Evolutionary conservation across 2,888 invertebrate genomes (phyloP), one percentile per base, ranked within the genome.

Genomic region (Microctonus brassicae): DNA sequence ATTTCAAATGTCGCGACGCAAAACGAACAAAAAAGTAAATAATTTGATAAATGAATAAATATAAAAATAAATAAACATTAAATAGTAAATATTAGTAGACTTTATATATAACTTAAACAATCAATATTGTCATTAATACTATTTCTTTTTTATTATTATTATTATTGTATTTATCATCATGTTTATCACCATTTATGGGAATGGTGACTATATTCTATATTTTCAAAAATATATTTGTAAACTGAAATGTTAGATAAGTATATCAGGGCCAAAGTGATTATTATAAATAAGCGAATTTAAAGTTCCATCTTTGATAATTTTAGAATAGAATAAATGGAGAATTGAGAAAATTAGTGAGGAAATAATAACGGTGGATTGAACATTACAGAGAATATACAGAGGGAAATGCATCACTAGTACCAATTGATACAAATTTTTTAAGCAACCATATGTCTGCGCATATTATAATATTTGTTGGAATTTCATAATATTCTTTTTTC

Each of bases 321-420:
- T 7, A 47, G 6, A 47, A 17, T 47, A 6, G 47, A 47, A 20
- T 47, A 6, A n/a, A 47, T n/a, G 47, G 3, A 26, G 11, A 10
- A 17, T n/a, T n/a, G 4, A 7, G 5, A 17, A n/a, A 17, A 47
- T 5, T 29, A 47, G 17, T 4, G 17, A 20, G 1, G 17, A 17
- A 17, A 60, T 3, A 24, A 10, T n/a, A n/a, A n/a, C n/a, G n/a
- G n/a, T 26, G 7, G n/a, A n/a, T 26, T 26, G 17, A 33, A 9
- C 29, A 20, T 63, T 69, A 58, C 42, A 61, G 67, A 69, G 39
- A 60, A n/a, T n/a, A 63, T 52, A 62, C 9, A 61, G 22, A 17
- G 57, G 72, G 65, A 55, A 62, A 75, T 61, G 74, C 71, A 70
- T 58, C 68, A 34, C 29, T 24, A 64, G 65, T 47, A 17, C 47